Percentiles rank a stretch among this genome's conserved stretches.
Evolutionary conservation across 2,113 vertebrate genomes (phyloP).

Genomic region (Phylloscopus trochiloides): DNA sequence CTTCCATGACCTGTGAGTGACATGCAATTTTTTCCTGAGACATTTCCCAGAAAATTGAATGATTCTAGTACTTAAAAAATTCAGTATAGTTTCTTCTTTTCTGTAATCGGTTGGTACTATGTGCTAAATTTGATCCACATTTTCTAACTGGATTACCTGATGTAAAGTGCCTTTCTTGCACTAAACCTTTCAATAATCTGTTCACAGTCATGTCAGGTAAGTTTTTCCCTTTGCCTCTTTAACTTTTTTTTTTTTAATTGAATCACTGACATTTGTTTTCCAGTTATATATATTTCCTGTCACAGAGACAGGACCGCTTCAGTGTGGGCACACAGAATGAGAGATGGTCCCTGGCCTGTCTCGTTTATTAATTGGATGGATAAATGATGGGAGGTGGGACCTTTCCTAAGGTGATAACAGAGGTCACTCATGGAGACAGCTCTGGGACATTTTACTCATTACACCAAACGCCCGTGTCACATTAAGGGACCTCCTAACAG

Average conservation of each 20-base stretch:
- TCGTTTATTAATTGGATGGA: neutral
- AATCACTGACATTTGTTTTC: neutral
- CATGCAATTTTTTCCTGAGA: neutral
- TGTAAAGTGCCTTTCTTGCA: neutral
- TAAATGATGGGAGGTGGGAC: neutral
- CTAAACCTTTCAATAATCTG: neutral
- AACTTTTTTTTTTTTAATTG: neutral
- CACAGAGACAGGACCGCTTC: neutral
- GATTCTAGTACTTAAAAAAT: neutral
- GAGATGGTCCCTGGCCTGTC: fast-evolving
- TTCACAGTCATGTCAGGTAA: neutral
- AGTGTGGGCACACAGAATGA: neutral
- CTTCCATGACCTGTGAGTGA: neutral
- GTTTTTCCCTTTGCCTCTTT: neutral
- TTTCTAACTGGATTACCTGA: neutral
- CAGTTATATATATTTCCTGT: neutral
- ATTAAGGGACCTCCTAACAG: neutral
- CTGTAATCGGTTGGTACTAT: fast-evolving
- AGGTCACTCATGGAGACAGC: neutral
- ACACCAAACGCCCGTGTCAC: neutral
- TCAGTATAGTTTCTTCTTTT: neutral
- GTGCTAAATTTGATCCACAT: neutral
- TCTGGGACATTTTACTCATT: neutral
- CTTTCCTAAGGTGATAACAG: neutral
- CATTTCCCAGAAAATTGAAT: neutral